Conservation (phyloP, 2,113 vertebrate species). For the Otocyon megalotis region DNA sequence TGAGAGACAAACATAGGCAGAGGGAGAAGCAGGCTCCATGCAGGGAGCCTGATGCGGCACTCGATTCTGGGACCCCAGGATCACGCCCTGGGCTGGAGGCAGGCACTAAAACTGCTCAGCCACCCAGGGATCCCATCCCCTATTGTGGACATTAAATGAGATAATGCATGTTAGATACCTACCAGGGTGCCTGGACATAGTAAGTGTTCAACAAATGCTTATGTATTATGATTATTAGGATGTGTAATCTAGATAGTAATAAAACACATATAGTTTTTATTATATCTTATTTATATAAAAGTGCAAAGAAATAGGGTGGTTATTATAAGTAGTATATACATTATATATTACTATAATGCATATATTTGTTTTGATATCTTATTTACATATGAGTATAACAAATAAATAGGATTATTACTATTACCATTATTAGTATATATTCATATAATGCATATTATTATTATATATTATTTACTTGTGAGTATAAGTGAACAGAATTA, state of each 20-base stretch:
- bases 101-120: no score
- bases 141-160: neutral
- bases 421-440: neutral
- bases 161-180: neutral
- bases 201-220: neutral
- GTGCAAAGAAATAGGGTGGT: neutral
- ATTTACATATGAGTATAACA: neutral
- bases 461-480: neutral
- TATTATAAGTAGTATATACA: neutral
- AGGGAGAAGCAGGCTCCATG: no score
- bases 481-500: neutral
- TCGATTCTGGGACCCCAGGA: no score
- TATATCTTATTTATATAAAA: neutral
- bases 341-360: neutral
- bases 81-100: no score
- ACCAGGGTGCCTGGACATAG: no score
- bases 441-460: neutral
- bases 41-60: no score
- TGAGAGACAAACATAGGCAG: no score
- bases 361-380: neutral
- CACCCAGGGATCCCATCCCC: no score
- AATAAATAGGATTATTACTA: neutral
- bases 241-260: neutral
- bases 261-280: neutral
- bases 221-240: neutral